A percentile compares a stretch with the other conserved stretches of the same genome.
Evolutionary conservation across 1,140 invertebrate species (phyloP).

Genomic region (Teleopsis dalmanni): DNA sequence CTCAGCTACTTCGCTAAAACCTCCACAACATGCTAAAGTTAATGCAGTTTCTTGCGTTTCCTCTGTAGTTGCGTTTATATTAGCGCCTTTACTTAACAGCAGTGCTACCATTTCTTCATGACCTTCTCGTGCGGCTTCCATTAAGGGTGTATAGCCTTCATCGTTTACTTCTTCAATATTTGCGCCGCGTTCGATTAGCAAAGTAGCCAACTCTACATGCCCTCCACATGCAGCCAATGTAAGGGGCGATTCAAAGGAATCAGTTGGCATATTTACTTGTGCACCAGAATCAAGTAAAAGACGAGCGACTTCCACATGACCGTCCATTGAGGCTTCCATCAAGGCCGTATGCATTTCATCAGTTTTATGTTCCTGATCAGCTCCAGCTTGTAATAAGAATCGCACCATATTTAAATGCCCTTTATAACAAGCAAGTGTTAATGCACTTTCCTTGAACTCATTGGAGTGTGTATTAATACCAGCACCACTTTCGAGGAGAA

Average conservation of each 20-base stretch:
- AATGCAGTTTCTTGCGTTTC: slow-evolving; percentile 97
- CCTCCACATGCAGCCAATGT: slow-evolving; percentile 97
- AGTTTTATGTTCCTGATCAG: slow-evolving; percentile 95
- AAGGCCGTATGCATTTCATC: slow-evolving; percentile 99
- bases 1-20: slow-evolving; percentile 95
- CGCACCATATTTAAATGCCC: slow-evolving; percentile 97
- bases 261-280: slow-evolving; percentile 97
- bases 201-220: slow-evolving; percentile 91
- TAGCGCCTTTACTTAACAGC: slow-evolving; percentile 85
- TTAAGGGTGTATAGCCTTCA: slow-evolving; percentile 98
- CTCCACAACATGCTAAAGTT: slow-evolving; percentile 93
- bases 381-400: slow-evolving; percentile 86
- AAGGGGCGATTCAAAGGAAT: slow-evolving; percentile 97
- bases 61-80: slow-evolving; percentile 97
- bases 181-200: slow-evolving; percentile 91
- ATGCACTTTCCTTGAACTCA: slow-evolving; percentile 93
- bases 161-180: slow-evolving; percentile 99
- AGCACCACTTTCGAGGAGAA: slow-evolving; percentile 84
- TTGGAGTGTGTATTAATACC: slow-evolving; percentile 98
- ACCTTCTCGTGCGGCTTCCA: slow-evolving; percentile 96
- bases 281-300: slow-evolving; percentile 93
- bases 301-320: slow-evolving; percentile 92
- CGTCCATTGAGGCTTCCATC: slow-evolving; percentile 99
- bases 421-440: slow-evolving; percentile 97
- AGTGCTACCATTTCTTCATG: slow-evolving; percentile 97